phyloP scores from a whole-genome alignment of 2,888 invertebrate species.

The Cheilosia vernalis region DNA sequence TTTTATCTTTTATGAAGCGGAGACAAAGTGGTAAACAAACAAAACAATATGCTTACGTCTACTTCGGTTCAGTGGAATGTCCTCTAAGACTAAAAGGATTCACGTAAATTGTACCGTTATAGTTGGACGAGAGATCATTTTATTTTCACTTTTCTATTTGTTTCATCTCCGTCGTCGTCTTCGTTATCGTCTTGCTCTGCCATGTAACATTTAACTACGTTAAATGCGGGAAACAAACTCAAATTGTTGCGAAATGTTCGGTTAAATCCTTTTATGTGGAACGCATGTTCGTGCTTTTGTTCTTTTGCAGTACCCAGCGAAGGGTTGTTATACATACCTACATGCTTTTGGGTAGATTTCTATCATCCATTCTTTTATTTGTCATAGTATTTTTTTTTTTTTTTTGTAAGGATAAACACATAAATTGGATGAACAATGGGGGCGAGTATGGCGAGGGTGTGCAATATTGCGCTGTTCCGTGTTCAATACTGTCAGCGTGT shows the following conservation, averaged over 20 bases:
- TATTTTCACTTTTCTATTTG: constrained; percentile 1
- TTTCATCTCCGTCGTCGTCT: background rate
- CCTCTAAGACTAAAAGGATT: constrained; percentile 67
- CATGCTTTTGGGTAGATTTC: constrained; percentile 17
- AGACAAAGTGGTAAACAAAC: constrained; percentile 11
- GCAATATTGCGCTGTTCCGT: background rate
- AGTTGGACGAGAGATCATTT: constrained; percentile 33
- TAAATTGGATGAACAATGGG: constrained; percentile 35
- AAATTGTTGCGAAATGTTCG: constrained; percentile 53
- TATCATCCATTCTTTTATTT: constrained; percentile 27
- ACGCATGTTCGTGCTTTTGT: constrained; percentile 27
- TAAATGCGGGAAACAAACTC: constrained; percentile 42
- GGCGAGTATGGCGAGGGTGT: background rate
- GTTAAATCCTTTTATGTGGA: constrained; percentile 42
- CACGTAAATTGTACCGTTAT: constrained; percentile 51
- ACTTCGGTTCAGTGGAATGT: constrained; percentile 29
- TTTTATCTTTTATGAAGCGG: constrained; percentile 2
- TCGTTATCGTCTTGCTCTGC: no score
- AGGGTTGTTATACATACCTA: constrained; percentile 9
- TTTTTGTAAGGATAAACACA: constrained; percentile 16
- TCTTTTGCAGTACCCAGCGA: background rate
- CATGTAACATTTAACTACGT: constrained; percentile 42
- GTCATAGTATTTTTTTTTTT: constrained; percentile 6
- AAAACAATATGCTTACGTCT: constrained; percentile 19
- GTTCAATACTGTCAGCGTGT: constrained; percentile 5